A percentile compares a stretch with the other conserved stretches of the same genome.
Conservation (phyloP, 2,888 invertebrate genomes). For the Drosophila pullipes region DNA sequence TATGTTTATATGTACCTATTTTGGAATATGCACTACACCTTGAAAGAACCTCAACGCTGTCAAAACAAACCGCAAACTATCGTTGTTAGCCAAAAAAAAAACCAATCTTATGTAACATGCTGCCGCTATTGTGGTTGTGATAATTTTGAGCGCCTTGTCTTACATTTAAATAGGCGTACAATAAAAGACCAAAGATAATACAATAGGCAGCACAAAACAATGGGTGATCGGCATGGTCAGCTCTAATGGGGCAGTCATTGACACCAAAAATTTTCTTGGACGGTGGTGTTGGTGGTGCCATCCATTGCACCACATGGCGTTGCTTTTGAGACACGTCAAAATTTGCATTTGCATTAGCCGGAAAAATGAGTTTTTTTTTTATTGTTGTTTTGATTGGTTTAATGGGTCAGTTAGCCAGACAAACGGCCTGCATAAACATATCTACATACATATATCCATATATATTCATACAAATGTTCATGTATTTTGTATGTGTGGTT, state of each 20-base stretch:
- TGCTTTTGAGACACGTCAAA: conserved; percentile 37
- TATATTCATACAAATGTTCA: not conserved
- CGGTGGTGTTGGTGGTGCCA: conserved; percentile 38
- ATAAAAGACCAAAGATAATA: conserved; percentile 23
- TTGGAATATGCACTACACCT: conserved; percentile 46
- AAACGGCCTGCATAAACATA: conserved; percentile 27
- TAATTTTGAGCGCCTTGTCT: conserved; percentile 46
- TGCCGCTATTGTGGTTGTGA: conserved; percentile 43
- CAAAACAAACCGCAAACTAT: conserved; percentile 26
- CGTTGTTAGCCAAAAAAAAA: conserved; percentile 17
- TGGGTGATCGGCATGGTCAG: conserved; percentile 46
- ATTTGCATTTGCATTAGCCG: conserved; percentile 52
- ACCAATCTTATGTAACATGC: conserved; percentile 35
- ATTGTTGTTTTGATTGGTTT: conserved; percentile 23
- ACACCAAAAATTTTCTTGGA: conserved; percentile 40
- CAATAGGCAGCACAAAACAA: conserved; percentile 32
- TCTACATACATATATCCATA: not conserved
- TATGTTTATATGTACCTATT: not conserved
- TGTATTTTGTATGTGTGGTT: conserved; percentile 9
- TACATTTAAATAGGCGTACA: conserved; percentile 48
- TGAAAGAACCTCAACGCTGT: conserved; percentile 49
- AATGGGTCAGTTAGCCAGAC: conserved; percentile 61
- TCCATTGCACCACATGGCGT: conserved; percentile 52
- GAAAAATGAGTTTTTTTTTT: conserved; percentile 32
- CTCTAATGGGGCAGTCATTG: conserved; percentile 57